Base-by-base conservation (phyloP, 2,888 invertebrate genomes). In the Orthosia incerta region DNA sequence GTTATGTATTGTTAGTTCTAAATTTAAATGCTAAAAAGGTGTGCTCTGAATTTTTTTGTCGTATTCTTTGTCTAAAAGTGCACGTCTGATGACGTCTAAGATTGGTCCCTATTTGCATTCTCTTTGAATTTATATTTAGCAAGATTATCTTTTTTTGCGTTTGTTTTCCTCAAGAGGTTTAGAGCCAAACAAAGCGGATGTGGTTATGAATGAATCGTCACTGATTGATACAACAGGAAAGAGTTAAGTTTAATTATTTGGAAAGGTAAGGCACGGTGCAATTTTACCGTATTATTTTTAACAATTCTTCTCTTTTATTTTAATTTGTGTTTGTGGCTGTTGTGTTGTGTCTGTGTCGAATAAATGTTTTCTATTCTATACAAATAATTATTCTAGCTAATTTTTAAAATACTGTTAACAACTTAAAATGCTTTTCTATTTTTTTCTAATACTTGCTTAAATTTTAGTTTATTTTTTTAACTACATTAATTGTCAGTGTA, bases 1-100 rank as follows among this genome's bases (percentile, higher is more conserved):
- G 78, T 84, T 78, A 74, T 7, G 74, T 66, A 67, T 86, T 83
- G 75, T 85, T 62, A 31, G 20, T 74, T 71, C 57, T 77, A 68
- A 80, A 76, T 74, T 76, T 55, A 55, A 81, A 69, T 62, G 45
- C 60, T 45, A 50, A 67, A 75, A 74, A 68, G 46, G 50, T 61
- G 57, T 82, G 79, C 59, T 68, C 65, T 57, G 78, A 74, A 74
- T 82, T 79, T 75, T 82, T 75, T 76, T 78, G 65, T 45, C 50
- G n/a, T 53, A 15, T 53, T 65, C 76, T 74, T 86, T 75, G 71
- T 84, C 70, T 85, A 81, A 75, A 71, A 64, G 13, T 72, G 71
- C 59, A 74, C n/a, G 46, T 39, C 63, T 39, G 87, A 85, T 84
- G 77, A 74, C 77, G 59, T 39, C 16, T 65, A 46, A 55, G 79